These are phyloP conservation scores for Erpobdella octoculata DNA, from an alignment of 2,888 invertebrate genomes.

Conservation along the genomic window DNA sequence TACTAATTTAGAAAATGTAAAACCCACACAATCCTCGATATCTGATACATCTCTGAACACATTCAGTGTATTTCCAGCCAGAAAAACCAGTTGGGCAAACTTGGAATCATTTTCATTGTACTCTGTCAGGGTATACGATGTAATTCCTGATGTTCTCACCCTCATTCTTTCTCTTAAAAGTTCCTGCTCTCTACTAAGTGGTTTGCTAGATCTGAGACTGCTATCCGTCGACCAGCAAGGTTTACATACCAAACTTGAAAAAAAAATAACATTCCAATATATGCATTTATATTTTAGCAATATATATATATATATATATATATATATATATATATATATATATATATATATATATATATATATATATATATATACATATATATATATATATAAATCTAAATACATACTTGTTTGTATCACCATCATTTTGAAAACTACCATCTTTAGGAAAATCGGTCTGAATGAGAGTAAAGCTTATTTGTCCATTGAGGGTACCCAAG, in stretches of 20 bases:
- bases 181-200: conserved; percentile 77
- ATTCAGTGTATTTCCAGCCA: conserved; percentile 78
- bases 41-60: conserved; percentile 59
- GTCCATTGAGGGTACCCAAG: conserved; percentile 75
- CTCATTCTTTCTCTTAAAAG: conserved; percentile 82
- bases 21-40: background rate
- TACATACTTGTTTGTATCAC: background rate
- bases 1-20: too few relatives aligned
- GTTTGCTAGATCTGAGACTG: conserved; percentile 41
- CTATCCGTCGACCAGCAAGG: background rate
- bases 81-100: conserved; percentile 79
- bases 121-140: conserved; percentile 70
- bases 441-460: conserved; percentile 65
- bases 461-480: conserved; percentile 79
- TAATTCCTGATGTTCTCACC: conserved; percentile 80
- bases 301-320: too few relatives aligned
- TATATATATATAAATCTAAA: too few relatives aligned
- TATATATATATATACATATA: too few relatives aligned
- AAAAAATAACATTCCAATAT: too few relatives aligned
- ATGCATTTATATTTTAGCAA: too few relatives aligned
- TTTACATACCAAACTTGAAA: background rate
- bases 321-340: too few relatives aligned
- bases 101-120: conserved; percentile 57
- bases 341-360: too few relatives aligned
- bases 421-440: background rate